Conservation (phyloP, 2,113 vertebrate species). For the Melanerpes aurifrons region DNA sequence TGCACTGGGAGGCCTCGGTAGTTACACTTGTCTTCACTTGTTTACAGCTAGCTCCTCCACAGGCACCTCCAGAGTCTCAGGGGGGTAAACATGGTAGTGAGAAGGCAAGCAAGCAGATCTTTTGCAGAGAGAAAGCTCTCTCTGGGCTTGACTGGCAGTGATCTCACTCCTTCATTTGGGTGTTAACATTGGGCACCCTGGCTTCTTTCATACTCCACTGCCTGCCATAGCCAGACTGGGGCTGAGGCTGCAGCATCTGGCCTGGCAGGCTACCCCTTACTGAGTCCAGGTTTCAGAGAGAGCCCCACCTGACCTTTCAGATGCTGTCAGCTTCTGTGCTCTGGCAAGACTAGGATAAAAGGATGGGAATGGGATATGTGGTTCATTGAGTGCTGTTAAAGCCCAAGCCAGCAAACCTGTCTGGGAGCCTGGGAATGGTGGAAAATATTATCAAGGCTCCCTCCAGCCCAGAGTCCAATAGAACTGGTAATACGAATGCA, state of each 20-base stretch:
- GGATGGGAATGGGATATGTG: not conserved
- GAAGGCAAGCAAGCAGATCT: not conserved
- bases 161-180: not conserved
- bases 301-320: not conserved
- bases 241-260: not conserved
- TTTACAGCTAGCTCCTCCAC: not conserved
- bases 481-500: not conserved
- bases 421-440: not conserved
- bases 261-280: not conserved
- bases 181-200: rapidly evolving
- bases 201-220: not conserved
- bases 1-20: not conserved
- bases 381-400: not conserved
- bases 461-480: not conserved
- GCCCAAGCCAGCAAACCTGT: not conserved
- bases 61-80: not conserved
- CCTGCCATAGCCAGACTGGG: not conserved
- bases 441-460: not conserved
- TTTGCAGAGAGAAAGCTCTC: not conserved
- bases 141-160: not conserved
- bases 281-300: not conserved
- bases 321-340: rapidly evolving
- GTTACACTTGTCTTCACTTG: not conserved
- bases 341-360: not conserved
- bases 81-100: not conserved